Base-by-base conservation (phyloP, 2,797 vertebrate species). In the Oreonectes daqikongensis region DNA sequence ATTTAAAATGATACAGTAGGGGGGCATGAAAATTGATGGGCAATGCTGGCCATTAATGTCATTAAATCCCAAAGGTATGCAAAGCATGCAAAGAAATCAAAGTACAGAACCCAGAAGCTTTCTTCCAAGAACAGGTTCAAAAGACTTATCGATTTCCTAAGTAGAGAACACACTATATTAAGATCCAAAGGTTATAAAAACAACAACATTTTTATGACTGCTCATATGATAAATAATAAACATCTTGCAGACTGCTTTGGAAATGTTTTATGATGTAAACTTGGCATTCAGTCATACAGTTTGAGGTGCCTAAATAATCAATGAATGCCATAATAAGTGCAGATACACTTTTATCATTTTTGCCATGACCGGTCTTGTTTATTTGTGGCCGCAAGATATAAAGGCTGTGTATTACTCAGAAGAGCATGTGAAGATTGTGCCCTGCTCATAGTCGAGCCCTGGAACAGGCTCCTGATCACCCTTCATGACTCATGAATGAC, bases 401-500 rank as follows among this genome's bases (percentile, higher is more conserved):
- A 52, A 28, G 22, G 17, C 18, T 20, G 1, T 10, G 4, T 61
- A 22, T 76, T 69, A 61, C 38, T 63, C 44, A 77, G 42, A 6
- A 5, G 20, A 68, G 28, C 60, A 26, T 72, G 22, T 53, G 75
- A 20, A 70, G 67, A 50, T 40, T 11, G 35, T 22, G 5, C 44
- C 52, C 42, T 76, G 53, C 28, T 81, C 64, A 55, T 57, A 59
- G 63, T 75, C 35, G 8, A 61, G 53, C n/a, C 0, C 40, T 38
- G 32, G 42, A 61, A 77, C 18, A 20, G 40, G 64, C 55, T 81
- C 65, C 69, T 52, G 20, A 75, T 71, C 55, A 69, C 55, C 35
- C 42, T 15, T 14, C 28, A 53, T 79, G 73, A 79, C 72, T 79
- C 73, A 82, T 35, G 18, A 22, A 78, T 75, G 61, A 71, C 71